Percentiles rank a stretch among this genome's conserved stretches.
Conservation (phyloP, 2,113 vertebrate species). For the Pitta sordida region DNA sequence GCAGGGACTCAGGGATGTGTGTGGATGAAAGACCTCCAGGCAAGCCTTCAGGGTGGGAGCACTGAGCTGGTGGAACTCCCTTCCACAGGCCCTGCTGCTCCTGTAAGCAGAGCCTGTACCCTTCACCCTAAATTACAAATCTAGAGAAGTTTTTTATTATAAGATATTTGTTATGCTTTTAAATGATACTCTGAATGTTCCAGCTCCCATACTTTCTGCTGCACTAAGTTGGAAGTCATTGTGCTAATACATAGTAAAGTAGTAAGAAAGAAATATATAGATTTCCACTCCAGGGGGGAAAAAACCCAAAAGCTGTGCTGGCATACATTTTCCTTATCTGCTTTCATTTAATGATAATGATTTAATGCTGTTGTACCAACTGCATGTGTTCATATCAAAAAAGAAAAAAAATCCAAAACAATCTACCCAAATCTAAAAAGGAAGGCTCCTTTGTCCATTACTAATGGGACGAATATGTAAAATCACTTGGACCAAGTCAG, state of each 20-base stretch:
- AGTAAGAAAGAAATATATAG: background rate
- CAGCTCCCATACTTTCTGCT: background rate
- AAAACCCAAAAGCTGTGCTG: background rate
- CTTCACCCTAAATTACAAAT: background rate
- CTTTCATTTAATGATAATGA: background rate
- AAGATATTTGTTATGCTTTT: background rate
- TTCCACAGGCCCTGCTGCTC: background rate
- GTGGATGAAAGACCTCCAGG: background rate
- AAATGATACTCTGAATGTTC: background rate
- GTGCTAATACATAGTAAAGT: background rate
- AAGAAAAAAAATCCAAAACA: background rate
- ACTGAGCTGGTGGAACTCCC: background rate
- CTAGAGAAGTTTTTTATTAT: background rate
- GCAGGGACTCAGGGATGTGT: background rate
- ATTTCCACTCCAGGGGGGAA: background rate
- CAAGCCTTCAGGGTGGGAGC: background rate
- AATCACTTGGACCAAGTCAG: background rate
- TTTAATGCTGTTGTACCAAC: too few relatives aligned
- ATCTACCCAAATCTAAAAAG: background rate
- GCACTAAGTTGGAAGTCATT: background rate
- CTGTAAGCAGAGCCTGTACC: background rate
- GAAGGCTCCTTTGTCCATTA: background rate
- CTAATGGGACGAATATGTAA: background rate
- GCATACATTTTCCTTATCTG: background rate
- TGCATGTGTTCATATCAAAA: background rate